Evolutionary conservation across 2,113 vertebrate genomes (phyloP).

Genomic region (Eira barbara): DNA sequence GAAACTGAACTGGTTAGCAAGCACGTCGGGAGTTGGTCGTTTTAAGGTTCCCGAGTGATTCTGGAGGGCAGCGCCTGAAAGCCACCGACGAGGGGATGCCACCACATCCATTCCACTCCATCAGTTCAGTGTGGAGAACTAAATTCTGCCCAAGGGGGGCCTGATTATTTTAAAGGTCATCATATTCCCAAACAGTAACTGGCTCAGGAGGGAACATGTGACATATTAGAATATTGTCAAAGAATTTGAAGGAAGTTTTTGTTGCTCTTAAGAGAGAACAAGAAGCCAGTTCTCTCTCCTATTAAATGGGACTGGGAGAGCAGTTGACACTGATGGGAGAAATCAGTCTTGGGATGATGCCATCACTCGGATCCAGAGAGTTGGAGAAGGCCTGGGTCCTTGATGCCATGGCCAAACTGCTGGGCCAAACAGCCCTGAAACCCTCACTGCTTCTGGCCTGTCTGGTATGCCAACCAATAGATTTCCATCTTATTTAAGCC

Average conservation of each 20-base stretch:
- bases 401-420: neutral
- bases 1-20: neutral
- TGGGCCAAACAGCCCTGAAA: neutral
- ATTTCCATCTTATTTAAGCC: neutral
- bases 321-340: neutral
- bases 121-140: neutral
- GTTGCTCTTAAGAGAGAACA: neutral
- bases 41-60: neutral
- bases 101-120: neutral
- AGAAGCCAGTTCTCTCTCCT: neutral
- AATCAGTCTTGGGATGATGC: neutral
- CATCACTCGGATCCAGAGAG: neutral
- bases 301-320: neutral
- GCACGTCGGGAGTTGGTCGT: neutral
- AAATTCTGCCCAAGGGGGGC: neutral
- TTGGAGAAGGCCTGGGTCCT: neutral
- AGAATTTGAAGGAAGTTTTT: neutral
- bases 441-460: neutral
- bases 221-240: neutral
- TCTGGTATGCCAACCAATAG: neutral
- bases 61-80: neutral
- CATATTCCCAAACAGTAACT: neutral
- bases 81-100: neutral
- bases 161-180: neutral
- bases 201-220: neutral